These are phyloP conservation scores for Patagioenas fasciata DNA, from an alignment of 2,113 vertebrate genomes.

Conservation along the genomic window DNA sequence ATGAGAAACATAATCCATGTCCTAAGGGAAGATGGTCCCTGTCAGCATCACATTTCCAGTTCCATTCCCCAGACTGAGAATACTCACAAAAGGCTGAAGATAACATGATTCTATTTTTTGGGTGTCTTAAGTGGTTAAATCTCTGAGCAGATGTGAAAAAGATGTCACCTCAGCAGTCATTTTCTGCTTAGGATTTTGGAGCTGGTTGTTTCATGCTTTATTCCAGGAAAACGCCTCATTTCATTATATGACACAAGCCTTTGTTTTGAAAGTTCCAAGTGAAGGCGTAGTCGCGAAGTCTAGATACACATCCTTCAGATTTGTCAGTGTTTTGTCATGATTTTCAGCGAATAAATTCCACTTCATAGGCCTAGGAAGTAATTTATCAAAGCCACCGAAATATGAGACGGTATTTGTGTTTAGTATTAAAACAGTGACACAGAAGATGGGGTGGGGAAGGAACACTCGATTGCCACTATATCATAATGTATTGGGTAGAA, in stretches of 20 bases:
- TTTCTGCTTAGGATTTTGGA: conserved; percentile 5
- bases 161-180: neutral
- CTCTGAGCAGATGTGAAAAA: conserved; percentile 4
- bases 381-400: conserved; percentile 49
- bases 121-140: neutral
- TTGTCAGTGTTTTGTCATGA: neutral
- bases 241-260: neutral
- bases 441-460: conserved; percentile 31
- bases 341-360: conserved; percentile 23
- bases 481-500: conserved; percentile 32
- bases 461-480: neutral
- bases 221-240: conserved; percentile 13
- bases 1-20: neutral
- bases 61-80: neutral
- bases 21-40: neutral
- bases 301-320: neutral
- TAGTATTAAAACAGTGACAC: conserved; percentile 15
- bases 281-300: conserved; percentile 1
- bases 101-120: neutral
- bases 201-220: neutral
- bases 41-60: neutral
- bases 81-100: neutral
- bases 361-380: neutral
- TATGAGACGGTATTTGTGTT: conserved; percentile 14
- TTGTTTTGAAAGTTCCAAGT: conserved; percentile 5